Evolutionary conservation across 1,140 invertebrate species (phyloP).

Genomic region (Aphelenchoides fujianensis): DNA sequence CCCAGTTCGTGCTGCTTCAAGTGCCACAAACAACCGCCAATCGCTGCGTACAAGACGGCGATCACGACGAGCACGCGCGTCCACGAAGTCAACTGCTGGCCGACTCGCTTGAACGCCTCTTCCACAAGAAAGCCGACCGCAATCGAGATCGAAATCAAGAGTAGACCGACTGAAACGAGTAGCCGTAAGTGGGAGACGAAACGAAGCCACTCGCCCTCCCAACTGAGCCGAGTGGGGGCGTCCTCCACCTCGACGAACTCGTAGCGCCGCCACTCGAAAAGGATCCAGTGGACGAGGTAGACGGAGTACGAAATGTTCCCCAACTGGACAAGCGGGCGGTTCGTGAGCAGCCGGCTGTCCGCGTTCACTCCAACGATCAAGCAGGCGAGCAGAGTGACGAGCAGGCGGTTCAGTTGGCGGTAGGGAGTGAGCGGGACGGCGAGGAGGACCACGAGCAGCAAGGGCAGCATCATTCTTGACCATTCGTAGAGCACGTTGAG

Average conservation of each 20-base stretch:
- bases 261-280: background rate
- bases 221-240: background rate
- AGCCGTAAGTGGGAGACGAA: background rate
- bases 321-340: background rate
- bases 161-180: background rate
- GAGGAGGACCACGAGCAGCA: background rate
- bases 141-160: background rate
- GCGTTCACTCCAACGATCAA: background rate
- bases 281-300: background rate
- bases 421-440: background rate
- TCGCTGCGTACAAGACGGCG: background rate
- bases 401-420: background rate
- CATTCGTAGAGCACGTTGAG: background rate
- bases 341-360: background rate
- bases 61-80: background rate
- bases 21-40: background rate
- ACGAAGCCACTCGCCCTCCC: background rate
- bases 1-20: background rate
- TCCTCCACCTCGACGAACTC: background rate
- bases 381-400: background rate
- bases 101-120: background rate
- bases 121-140: background rate
- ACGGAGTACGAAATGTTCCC: constrained; percentile 8
- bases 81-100: background rate
- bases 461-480: constrained; percentile 7